Base-by-base conservation (phyloP, 2,797 vertebrate genomes). In the Lepus townsendii region DNA sequence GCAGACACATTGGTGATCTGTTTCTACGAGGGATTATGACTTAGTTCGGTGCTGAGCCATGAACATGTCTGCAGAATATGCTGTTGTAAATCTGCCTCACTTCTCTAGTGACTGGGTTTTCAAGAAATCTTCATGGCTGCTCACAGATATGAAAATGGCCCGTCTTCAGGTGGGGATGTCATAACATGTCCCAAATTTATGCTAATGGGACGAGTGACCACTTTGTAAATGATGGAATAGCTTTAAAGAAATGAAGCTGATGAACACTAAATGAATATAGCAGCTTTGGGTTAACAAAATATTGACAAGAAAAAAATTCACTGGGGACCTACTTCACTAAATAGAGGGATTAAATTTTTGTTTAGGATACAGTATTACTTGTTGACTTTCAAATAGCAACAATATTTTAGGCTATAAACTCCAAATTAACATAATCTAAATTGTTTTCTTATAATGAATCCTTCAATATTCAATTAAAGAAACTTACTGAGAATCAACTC, bases 241-340 rank as follows among this genome's bases (percentile, higher is more conserved):
- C 87, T 69, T 93, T 66, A 54, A 89, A 84, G 16, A 83, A 94
- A 85, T 54, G 62, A 82, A 86, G 24, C 42, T 65, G 84, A 87
- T 1, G 60, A 76, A 80, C 87, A 87, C 83, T n/a, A 95, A 76
- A 54, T 88, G 57, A 19, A 62, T 65, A 42, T 1, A 65, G 14
- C 87, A 92, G 83, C 35, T 87, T 30, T 83, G 77, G 50, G n/a
- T 16, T 83, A 86, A 60, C 27, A 78, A 91, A 91, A 90, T 47
- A 66, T 17, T 24, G 12, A 72, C 73, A 42, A 79, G 8, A 38
- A 30, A 63, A 91, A 68, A 93, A 83, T 78, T 57, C 82, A 57
- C 6, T 66, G 47, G 42, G 20, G 60, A 87, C 47, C 7, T 77
- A 32, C 54, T 95, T 84, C 88, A 93, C 75, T 19, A 19, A 92